phyloP scores from a whole-genome alignment of 2,888 invertebrate genomes.

The Noctua janthe region DNA sequence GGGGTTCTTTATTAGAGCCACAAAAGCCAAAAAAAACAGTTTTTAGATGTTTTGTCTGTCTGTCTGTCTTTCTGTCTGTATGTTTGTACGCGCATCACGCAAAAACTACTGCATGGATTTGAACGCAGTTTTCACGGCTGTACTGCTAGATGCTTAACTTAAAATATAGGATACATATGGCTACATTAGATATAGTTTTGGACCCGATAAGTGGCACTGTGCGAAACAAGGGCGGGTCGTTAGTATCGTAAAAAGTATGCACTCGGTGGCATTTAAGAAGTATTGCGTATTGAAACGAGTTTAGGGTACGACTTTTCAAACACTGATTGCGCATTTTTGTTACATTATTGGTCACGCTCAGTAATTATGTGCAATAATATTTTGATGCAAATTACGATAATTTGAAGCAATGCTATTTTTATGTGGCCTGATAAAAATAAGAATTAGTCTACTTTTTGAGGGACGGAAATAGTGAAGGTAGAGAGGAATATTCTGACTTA shows the following conservation, averaged over 20 bases:
- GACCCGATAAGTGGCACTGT: too few species aligned
- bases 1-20: too few species aligned
- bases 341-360: conserved; percentile 37
- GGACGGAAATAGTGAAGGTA: neutral
- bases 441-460: conserved; percentile 2
- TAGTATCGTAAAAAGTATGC: conserved; percentile 5
- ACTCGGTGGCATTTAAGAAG: conserved; percentile 23
- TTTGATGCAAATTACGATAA: conserved; percentile 39
- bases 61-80: too few species aligned
- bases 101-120: too few species aligned
- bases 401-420: conserved; percentile 35
- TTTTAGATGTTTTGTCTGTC: too few species aligned
- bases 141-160: too few species aligned
- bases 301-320: conserved; percentile 38
- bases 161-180: too few species aligned
- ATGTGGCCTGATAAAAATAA: neutral
- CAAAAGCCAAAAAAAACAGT: too few species aligned
- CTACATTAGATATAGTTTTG: too few species aligned
- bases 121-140: too few species aligned
- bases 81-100: too few species aligned
- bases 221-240: too few species aligned
- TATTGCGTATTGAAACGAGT: conserved; percentile 43
- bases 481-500: neutral
- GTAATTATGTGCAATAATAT: conserved; percentile 42
- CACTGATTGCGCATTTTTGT: conserved; percentile 38